Evolutionary conservation across 2,888 invertebrate genomes (phyloP), one percentile per base, ranked within the genome.

Genomic region (Beris chalybata): DNA sequence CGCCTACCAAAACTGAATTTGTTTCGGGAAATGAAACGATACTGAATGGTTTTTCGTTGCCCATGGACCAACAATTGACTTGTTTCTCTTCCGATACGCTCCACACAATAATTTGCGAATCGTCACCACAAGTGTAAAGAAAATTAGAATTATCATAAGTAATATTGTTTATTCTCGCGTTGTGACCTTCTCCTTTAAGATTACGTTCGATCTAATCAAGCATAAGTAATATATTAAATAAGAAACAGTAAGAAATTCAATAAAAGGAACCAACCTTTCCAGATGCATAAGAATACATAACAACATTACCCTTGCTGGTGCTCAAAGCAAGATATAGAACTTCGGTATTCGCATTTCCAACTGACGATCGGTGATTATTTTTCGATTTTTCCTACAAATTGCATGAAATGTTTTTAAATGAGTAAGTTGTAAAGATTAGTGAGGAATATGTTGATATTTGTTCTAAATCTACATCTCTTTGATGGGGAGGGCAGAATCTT

Each of bases 71-170:
- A 72, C 85, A 85, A n/a, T 73, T 74, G 65, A 80, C 76, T 53
- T 81, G 78, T 43, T 76, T 76, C 66, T 79, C 80, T 12, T 82
- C 77, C 22, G 77, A 72, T 7, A 83, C 61, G 66, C 79, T 81
- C 85, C 85, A 85, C 48, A 82, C 78, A n/a, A 83, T 72, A 52
- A 85, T 82, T 68, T 85, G 83, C 72, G 82, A 78, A 73, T 88
- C 88, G 64, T 82, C 81, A 0, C 85, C 85, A 65, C 85, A 85
- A 55, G 85, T 85, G 73, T 84, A 87, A 5, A 89, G 72, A 12
- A 79, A 79, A 5, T 78, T 79, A 0, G 74, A 74, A 13, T 77
- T 71, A 67, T 83, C 83, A 83, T 85, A 86, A 6, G 82, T 77
- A 4, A 87, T 75, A 7, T 83, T 83, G 50, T 84, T 86, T 0